phyloP scores from a whole-genome alignment of 2,113 vertebrate genomes.

The Nibea coibor region DNA sequence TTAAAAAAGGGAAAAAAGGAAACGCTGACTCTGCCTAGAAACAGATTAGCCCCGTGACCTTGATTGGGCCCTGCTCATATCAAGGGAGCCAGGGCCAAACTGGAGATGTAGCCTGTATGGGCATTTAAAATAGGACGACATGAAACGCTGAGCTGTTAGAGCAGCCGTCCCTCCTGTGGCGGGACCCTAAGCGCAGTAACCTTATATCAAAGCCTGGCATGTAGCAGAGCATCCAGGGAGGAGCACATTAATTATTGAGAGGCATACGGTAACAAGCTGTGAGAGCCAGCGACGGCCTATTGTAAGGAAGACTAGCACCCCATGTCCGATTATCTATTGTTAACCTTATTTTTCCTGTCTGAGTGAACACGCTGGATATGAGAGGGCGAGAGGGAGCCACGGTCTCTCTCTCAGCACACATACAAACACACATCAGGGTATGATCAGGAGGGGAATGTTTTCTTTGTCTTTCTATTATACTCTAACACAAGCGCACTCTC shows the following conservation, averaged over 20 bases:
- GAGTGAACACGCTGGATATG: constrained; percentile 15
- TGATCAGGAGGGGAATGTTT: constrained; percentile 20
- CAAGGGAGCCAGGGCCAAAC: constrained; percentile 48
- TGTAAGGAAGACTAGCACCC: constrained; percentile 75
- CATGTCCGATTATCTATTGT: constrained; percentile 81
- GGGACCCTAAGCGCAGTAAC: constrained; percentile 80
- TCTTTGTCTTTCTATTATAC: constrained; percentile 45
- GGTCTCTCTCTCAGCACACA: constrained; percentile 19
- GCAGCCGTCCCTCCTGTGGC: constrained; percentile 74
- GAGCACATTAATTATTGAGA: constrained; percentile 84
- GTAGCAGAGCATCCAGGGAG: constrained; percentile 78
- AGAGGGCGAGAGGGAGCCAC: constrained; percentile 32
- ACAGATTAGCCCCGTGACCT: constrained; percentile 35
- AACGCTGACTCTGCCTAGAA: constrained; percentile 59
- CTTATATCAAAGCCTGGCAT: constrained; percentile 84
- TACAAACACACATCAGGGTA: constrained; percentile 26
- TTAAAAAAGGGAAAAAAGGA: neutral
- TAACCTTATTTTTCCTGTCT: constrained; percentile 65
- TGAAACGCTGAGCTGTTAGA: constrained; percentile 66
- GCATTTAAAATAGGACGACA: constrained; percentile 67
- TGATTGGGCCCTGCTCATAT: constrained; percentile 47
- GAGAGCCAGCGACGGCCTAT: constrained; percentile 71
- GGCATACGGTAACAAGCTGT: constrained; percentile 82
- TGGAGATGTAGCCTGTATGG: constrained; percentile 46
- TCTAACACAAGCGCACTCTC: constrained; percentile 27